phyloP scores from a whole-genome alignment of 30 jellyfish, hydroid and myxozoan genomes.

The Aurelia aurita region DNA sequence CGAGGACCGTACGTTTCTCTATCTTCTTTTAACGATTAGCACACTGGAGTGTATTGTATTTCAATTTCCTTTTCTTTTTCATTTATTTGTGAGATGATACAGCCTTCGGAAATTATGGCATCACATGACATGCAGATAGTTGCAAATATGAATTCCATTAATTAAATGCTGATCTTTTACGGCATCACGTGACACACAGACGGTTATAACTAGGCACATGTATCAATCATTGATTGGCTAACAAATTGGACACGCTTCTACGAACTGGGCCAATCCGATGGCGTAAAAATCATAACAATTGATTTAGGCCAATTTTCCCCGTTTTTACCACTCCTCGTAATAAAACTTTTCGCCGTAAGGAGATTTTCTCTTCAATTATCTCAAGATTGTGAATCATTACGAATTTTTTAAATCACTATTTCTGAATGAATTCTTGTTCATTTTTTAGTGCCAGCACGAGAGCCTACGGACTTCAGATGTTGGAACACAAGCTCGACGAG shows the following conservation, averaged over 20 bases:
- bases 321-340: too few species aligned
- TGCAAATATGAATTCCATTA: too few species aligned
- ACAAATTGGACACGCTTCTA: too few species aligned
- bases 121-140: too few species aligned
- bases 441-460: conserved; percentile 50
- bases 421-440: background rate
- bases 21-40: background rate
- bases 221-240: too few species aligned
- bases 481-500: conserved; percentile 62
- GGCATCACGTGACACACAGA: too few species aligned
- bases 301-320: too few species aligned
- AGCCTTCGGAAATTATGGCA: too few species aligned
- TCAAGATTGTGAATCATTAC: background rate
- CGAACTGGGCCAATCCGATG: too few species aligned
- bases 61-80: background rate
- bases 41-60: background rate
- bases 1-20: conserved; percentile 18
- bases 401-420: background rate
- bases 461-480: conserved; percentile 19
- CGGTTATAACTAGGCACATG: background rate
- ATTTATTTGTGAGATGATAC: background rate
- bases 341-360: too few species aligned
- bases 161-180: background rate
- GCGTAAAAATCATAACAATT: too few species aligned
- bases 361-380: too few species aligned